These are phyloP conservation scores for Enteromius mattozi DNA, from an alignment of 2,797 vertebrate genomes.

Conservation along the genomic window DNA sequence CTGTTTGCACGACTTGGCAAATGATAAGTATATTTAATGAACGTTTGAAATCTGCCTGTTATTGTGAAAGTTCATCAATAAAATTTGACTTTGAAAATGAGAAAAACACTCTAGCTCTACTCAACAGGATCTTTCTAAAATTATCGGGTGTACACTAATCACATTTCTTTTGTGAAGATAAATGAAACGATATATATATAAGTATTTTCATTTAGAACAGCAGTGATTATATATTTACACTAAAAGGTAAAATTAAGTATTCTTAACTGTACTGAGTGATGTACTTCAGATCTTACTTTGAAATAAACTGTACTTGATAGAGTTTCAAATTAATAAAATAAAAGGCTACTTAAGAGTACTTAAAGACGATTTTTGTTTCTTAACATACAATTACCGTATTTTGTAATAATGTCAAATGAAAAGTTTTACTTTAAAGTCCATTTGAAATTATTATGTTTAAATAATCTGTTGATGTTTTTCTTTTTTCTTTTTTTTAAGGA, in stretches of 20 bases:
- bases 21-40: constrained; percentile 62
- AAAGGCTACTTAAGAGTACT: not conserved
- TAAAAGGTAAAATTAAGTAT: not conserved
- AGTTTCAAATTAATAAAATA: not conserved
- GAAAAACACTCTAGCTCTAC: constrained; percentile 21
- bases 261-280: not conserved
- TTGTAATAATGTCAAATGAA: too few relatives aligned
- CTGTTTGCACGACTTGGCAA: constrained; percentile 66
- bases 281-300: not conserved
- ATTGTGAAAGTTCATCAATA: constrained; percentile 40
- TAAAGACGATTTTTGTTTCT: not conserved
- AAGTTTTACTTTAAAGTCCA: not conserved
- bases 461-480: not conserved
- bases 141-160: not conserved
- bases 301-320: not conserved
- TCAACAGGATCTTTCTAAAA: not conserved
- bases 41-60: constrained; percentile 11
- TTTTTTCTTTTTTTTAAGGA: not conserved
- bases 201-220: not conserved
- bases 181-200: not conserved
- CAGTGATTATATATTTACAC: not conserved
- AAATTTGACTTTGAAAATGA: not conserved
- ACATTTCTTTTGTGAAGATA: not conserved
- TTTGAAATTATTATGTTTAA: not conserved
- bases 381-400: not conserved